These are phyloP conservation scores for Percopsis omiscomaycus DNA, from an alignment of 2,797 vertebrate species.

Conservation along the genomic window DNA sequence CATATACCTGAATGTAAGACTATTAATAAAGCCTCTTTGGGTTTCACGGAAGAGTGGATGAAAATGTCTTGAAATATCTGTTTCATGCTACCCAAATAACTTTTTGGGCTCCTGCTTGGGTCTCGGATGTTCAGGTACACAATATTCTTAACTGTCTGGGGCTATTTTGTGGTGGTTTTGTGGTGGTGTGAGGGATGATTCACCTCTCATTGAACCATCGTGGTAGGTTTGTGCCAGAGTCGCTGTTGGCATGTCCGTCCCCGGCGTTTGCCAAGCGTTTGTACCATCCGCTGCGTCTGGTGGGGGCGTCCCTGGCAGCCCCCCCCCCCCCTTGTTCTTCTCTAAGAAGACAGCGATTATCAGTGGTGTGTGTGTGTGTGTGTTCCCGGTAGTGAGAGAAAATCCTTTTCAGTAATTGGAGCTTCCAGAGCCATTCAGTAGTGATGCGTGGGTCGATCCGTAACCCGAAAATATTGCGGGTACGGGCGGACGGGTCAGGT, in stretches of 20 bases:
- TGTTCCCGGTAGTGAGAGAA: neutral
- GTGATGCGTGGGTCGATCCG: too few species aligned
- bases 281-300: constrained; percentile 64
- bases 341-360: constrained; percentile 53
- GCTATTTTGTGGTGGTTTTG: neutral
- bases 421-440: too few species aligned
- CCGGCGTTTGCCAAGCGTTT: constrained; percentile 66
- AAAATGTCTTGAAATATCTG: too few species aligned
- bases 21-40: too few species aligned
- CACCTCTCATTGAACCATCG: constrained; percentile 75
- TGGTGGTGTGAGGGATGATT: constrained; percentile 56
- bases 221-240: constrained; percentile 58
- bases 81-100: too few species aligned
- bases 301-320: constrained; percentile 58
- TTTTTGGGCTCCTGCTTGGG: neutral
- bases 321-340: constrained; percentile 24
- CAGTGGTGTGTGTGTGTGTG: constrained; percentile 13
- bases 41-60: too few species aligned
- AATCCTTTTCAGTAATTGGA: too few species aligned
- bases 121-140: neutral
- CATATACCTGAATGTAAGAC: too few species aligned
- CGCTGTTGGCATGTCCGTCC: constrained; percentile 62
- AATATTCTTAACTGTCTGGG: neutral
- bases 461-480: too few species aligned
- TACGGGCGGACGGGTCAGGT: too few species aligned